These are phyloP conservation scores for Pachyramphus minor DNA, from an alignment of 2,113 vertebrate genomes.

Conservation along the genomic window DNA sequence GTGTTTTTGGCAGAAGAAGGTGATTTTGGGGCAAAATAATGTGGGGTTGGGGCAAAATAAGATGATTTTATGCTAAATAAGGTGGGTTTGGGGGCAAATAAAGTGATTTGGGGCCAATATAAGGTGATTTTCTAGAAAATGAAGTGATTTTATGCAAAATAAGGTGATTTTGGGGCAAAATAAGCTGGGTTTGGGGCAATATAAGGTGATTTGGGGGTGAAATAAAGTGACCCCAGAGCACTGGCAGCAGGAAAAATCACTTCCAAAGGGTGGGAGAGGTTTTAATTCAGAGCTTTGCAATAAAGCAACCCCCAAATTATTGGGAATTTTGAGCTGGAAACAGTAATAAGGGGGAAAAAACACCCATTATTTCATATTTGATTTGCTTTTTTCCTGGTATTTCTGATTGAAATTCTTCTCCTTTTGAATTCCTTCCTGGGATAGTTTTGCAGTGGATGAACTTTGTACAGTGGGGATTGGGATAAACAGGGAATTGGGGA, in stretches of 20 bases:
- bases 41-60: too few relatives aligned
- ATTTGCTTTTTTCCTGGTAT: not conserved
- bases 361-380: rapidly evolving
- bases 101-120: too few relatives aligned
- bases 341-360: rapidly evolving
- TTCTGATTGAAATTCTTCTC: not conserved
- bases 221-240: not conserved
- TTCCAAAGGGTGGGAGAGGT: not conserved
- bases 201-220: not conserved
- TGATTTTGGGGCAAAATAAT: too few relatives aligned
- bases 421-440: not conserved
- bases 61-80: too few relatives aligned
- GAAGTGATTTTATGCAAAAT: too few relatives aligned
- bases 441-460: not conserved
- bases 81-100: too few relatives aligned
- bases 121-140: too few relatives aligned
- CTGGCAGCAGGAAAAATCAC: rapidly evolving
- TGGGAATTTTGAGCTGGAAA: not conserved
- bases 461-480: not conserved
- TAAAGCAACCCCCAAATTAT: too few relatives aligned
- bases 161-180: too few relatives aligned
- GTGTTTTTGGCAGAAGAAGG: too few relatives aligned
- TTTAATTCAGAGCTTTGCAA: not conserved
- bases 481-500: rapidly evolving
- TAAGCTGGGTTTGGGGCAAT: not conserved